A percentile compares a stretch with the other conserved stretches of the same genome.
These are phyloP conservation scores for Chrysotoxum bicinctum DNA, from an alignment of 2,888 invertebrate species.

Conservation along the genomic window DNA sequence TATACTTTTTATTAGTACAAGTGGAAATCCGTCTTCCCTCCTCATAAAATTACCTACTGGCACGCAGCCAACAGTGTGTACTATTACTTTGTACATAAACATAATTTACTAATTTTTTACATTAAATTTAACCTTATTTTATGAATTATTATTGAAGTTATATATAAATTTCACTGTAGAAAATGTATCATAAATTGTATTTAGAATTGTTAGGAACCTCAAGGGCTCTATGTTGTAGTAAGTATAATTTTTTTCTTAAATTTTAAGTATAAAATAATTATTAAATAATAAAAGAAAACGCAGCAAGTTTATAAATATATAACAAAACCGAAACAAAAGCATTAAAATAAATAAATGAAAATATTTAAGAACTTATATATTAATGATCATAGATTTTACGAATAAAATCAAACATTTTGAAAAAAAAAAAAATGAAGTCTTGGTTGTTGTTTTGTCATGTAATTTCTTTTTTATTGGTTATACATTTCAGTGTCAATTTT, in stretches of 20 bases:
- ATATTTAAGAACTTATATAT: conserved; percentile 70
- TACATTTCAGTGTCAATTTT: not conserved
- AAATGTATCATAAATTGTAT: conserved; percentile 70
- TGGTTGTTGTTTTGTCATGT: not conserved
- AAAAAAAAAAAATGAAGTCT: conserved; percentile 24
- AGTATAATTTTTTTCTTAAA: conserved; percentile 43
- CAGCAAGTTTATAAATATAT: conserved; percentile 43
- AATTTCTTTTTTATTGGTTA: not conserved
- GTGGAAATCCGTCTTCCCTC: conserved; percentile 54
- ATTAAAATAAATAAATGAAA: conserved; percentile 53
- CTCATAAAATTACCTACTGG: conserved; percentile 15
- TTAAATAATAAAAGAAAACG: conserved; percentile 30
- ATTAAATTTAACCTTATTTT: conserved; percentile 25
- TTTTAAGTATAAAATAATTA: conserved; percentile 52
- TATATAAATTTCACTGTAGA: conserved; percentile 60
- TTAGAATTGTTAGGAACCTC: conserved; percentile 67
- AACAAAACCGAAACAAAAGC: conserved; percentile 31
- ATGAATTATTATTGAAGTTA: conserved; percentile 50
- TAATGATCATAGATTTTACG: conserved; percentile 62
- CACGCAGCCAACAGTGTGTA: not conserved
- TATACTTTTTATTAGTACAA: conserved; percentile 24
- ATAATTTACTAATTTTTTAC: conserved; percentile 22
- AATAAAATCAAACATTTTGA: conserved; percentile 70
- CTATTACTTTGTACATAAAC: conserved; percentile 18
- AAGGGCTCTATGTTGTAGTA: conserved; percentile 62